Evolutionary conservation across 2,113 vertebrate species (phyloP).

Genomic region (Orthochromis malagaraziensis): DNA sequence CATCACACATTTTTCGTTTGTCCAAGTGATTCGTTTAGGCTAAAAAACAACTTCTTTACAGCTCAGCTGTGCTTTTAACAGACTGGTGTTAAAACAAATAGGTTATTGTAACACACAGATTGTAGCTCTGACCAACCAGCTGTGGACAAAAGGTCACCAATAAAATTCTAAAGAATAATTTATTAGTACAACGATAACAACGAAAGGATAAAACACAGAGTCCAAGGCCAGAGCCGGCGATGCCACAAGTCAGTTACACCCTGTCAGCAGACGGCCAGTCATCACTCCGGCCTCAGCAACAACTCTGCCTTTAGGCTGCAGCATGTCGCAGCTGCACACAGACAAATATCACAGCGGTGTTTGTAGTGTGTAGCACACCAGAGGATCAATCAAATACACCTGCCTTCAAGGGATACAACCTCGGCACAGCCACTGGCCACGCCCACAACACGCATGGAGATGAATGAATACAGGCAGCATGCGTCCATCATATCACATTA

Average conservation of each 20-base stretch:
- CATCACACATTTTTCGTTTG: background rate
- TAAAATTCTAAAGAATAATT: rapidly evolving
- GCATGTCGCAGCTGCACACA: rapidly evolving
- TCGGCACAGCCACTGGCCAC: rapidly evolving
- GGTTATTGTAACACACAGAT: background rate
- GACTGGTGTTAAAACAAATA: rapidly evolving
- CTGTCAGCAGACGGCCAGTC: background rate
- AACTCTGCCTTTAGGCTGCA: background rate
- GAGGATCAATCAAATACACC: rapidly evolving
- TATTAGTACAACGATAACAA: background rate
- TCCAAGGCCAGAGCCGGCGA: background rate
- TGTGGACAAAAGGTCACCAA: rapidly evolving
- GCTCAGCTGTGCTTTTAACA: background rate
- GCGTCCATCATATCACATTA: background rate
- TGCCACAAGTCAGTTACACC: background rate
- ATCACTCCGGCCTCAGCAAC: background rate
- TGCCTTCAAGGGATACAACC: rapidly evolving
- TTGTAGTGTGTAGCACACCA: background rate
- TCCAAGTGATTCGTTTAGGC: rapidly evolving
- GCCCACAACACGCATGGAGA: background rate
- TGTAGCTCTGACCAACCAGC: background rate
- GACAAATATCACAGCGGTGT: rapidly evolving
- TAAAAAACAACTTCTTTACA: rapidly evolving
- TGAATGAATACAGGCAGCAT: background rate
- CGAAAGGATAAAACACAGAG: background rate